phyloP scores from a whole-genome alignment of 1,140 invertebrate genomes.

The Drosophila micromelanica region DNA sequence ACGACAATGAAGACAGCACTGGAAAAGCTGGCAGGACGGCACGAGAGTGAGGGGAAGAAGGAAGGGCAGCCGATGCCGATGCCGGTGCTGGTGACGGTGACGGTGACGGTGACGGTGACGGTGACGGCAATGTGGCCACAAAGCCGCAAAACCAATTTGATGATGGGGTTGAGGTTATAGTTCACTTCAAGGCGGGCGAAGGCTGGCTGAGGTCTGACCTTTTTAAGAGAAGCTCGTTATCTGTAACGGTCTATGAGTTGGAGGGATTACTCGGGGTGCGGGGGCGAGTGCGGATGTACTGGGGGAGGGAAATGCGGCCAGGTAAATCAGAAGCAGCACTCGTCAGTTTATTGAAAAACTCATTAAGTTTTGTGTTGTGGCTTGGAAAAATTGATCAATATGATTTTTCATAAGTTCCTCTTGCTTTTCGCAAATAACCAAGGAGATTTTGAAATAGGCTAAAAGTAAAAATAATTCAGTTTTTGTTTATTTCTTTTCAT shows the following conservation, averaged over 20 bases:
- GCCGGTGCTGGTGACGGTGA: background rate
- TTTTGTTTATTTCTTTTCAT: no score
- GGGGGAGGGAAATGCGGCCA: slow-evolving; percentile 3
- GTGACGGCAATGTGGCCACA: slow-evolving; percentile 37
- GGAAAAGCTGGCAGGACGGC: background rate
- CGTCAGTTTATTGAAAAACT: slow-evolving; percentile 31
- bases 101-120: no score
- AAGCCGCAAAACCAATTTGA: slow-evolving; percentile 76
- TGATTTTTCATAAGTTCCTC: background rate
- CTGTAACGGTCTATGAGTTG: background rate
- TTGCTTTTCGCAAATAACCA: background rate
- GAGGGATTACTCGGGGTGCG: no score
- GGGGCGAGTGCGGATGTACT: background rate
- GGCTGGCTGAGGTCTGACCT: slow-evolving; percentile 40
- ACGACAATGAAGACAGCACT: slow-evolving; percentile 24
- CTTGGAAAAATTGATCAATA: slow-evolving; percentile 4
- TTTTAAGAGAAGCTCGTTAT: slow-evolving; percentile 48
- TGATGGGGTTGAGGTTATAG: slow-evolving; percentile 45
- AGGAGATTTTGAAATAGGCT: no score
- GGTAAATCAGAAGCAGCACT: slow-evolving; percentile 30
- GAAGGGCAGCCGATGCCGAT: background rate
- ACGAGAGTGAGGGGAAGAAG: background rate
- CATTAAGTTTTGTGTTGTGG: slow-evolving; percentile 31
- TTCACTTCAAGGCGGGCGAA: slow-evolving; percentile 24
- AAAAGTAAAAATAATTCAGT: no score